phyloP scores from a whole-genome alignment of 2,888 invertebrate genomes.

The Meteorus colon region DNA sequence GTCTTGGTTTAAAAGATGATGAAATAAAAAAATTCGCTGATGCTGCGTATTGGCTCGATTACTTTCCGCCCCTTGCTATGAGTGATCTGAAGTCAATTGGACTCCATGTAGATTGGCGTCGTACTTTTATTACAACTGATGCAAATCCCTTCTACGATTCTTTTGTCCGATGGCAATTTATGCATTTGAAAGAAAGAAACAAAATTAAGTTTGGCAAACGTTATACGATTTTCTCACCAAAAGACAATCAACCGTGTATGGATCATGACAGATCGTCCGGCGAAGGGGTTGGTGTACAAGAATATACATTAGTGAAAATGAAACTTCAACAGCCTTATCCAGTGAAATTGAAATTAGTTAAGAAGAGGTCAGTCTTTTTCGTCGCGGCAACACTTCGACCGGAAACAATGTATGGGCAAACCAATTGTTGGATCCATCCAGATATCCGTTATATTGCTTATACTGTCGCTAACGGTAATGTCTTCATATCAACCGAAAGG shows the following conservation, averaged over 20 bases:
- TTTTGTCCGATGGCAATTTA: slow-evolving; percentile 97
- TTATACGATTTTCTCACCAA: slow-evolving; percentile 95
- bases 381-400: slow-evolving; percentile 99
- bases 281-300: slow-evolving; percentile 98
- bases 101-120: slow-evolving; percentile 96
- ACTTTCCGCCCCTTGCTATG: slow-evolving; percentile 94
- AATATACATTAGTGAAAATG: slow-evolving; percentile 98
- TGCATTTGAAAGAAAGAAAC: slow-evolving; percentile 86
- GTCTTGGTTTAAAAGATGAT: slow-evolving; percentile 90
- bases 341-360: slow-evolving; percentile 76
- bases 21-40: slow-evolving; percentile 95
- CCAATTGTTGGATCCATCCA: slow-evolving; percentile 98
- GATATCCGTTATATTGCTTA: slow-evolving; percentile 95
- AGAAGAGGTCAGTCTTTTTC: slow-evolving; percentile 80
- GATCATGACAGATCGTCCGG: slow-evolving; percentile 97
- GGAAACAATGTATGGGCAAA: slow-evolving; percentile 99
- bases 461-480: slow-evolving; percentile 80
- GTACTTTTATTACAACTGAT: slow-evolving; percentile 99
- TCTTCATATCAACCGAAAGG: slow-evolving; percentile 90
- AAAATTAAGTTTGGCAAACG: slow-evolving; percentile 98
- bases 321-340: slow-evolving; percentile 85
- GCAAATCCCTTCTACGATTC: slow-evolving; percentile 98
- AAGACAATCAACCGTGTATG: slow-evolving; percentile 99
- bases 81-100: slow-evolving; percentile 92
- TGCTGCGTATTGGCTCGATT: slow-evolving; percentile 94